Evolutionary conservation across 2,797 vertebrate genomes (phyloP).

Genomic region (Malacoctenus gilli): DNA sequence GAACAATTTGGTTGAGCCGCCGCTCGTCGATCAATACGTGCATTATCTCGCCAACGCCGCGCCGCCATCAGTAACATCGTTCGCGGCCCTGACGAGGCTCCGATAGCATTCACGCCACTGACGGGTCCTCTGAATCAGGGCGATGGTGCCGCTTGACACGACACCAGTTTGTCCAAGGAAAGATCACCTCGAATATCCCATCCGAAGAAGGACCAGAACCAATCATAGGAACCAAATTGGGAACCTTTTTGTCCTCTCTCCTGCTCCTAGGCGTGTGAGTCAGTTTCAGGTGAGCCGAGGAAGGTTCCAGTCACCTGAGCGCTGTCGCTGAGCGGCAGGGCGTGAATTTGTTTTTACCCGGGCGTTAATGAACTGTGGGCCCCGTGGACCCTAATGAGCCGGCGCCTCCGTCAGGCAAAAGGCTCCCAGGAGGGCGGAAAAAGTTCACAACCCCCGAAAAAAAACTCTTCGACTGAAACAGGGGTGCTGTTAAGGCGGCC

Average conservation of each 20-base stretch:
- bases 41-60: constrained; percentile 61
- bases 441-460: constrained; percentile 49
- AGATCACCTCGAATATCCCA: background rate
- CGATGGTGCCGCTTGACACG: constrained; percentile 47
- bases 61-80: constrained; percentile 60
- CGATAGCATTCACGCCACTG: constrained; percentile 26
- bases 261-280: background rate
- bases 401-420: constrained; percentile 38
- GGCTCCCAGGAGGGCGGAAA: constrained; percentile 61
- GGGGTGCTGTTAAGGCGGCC: constrained; percentile 29
- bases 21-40: constrained; percentile 60
- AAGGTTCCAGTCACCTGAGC: constrained; percentile 48
- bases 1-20: constrained; percentile 65
- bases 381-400: constrained; percentile 71
- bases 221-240: constrained; percentile 5
- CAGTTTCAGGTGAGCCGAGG: constrained; percentile 67
- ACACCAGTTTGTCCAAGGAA: constrained; percentile 37
- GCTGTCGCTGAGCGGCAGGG: constrained; percentile 67
- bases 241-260: constrained; percentile 14
- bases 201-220: background rate
- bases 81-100: constrained; percentile 44
- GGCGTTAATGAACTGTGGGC: constrained; percentile 80
- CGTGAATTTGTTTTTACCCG: constrained; percentile 79
- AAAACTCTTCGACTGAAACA: constrained; percentile 38
- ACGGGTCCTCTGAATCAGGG: constrained; percentile 58